Base-by-base conservation (phyloP, 2,888 invertebrate species). In the Stratiomys singularior region DNA sequence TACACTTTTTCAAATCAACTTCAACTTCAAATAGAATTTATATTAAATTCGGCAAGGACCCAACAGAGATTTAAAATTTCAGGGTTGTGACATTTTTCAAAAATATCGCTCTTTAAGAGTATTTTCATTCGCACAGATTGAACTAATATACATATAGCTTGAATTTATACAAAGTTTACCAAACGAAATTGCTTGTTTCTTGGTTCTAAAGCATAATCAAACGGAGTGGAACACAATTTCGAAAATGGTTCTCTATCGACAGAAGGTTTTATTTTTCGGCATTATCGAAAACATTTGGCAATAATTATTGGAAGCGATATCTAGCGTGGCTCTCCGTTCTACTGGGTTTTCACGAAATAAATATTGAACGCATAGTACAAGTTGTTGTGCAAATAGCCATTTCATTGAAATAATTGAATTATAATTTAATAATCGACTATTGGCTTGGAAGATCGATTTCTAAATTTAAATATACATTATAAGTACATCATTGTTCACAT, bases 201-300 rank as follows among this genome's bases (percentile, higher is more conserved):
- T 44, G 13, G 44, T 44, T 44, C 44, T 13, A 44, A 9, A 52
- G 4, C 46, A 18, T 44, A 44, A 46, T 44, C n/a, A 18, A 64
- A 44, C 67, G 23, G n/a, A n/a, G 7, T 58, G 56, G 58, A 72
- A 72, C 56, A 72, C 56, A 72, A 72, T 72, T 56, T 72, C 30
- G 69, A 69, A 60, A 46, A 69, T 25, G 27, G 46, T 69, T 47
- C n/a, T 69, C 25, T 69, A 69, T 69, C 64, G 64, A 30, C 64
- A 21, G 21, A 44, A 44, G 44, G 25, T 46, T 52, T 15, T 52
- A 23, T 25, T 25, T 27, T n/a, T 11, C 44, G 44, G 18, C 44
- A n/a, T 74, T 60, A 74, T 74, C 60, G 64, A 76, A 46, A 76
- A 76, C 63, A 76, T 76, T 76, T 76, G 76, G 76, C 76, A 76